Conservation (phyloP, 2,888 invertebrate genomes). For the Caenorhabditis virilis region DNA sequence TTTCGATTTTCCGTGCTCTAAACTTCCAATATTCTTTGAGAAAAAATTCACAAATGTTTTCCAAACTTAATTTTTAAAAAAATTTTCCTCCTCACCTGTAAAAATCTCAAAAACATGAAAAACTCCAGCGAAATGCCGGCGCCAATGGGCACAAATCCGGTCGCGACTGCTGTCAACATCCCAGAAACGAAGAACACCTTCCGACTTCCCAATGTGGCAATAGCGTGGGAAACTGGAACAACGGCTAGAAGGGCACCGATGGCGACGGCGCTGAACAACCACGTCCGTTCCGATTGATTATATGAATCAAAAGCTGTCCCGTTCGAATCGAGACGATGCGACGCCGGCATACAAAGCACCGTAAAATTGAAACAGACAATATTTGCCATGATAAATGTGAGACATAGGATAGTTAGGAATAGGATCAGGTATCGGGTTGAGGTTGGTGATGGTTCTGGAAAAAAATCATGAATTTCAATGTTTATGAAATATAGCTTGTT, state of each 20-base stretch:
- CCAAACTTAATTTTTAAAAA: too few species aligned
- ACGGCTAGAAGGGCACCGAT: constrained; percentile 65
- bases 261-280: constrained; percentile 63
- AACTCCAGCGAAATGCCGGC: constrained; percentile 12
- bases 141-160: constrained; percentile 40
- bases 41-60: too few species aligned
- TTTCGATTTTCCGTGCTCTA: too few species aligned
- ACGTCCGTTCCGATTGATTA: constrained; percentile 52
- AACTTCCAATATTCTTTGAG: too few species aligned
- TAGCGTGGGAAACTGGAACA: constrained; percentile 57
- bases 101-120: background rate
- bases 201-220: constrained; percentile 57
- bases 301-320: constrained; percentile 20
- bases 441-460: constrained; percentile 9
- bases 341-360: constrained; percentile 54
- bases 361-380: constrained; percentile 67
- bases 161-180: constrained; percentile 39
- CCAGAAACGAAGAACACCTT: constrained; percentile 51
- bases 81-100: background rate
- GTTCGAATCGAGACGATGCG: constrained; percentile 2
- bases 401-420: constrained; percentile 56
- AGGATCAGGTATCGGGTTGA: constrained; percentile 52
- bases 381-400: constrained; percentile 64
- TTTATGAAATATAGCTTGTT: too few species aligned
- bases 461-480: too few species aligned